Evolutionary conservation across 2,888 invertebrate genomes (phyloP).

Genomic region (Lepidocyrtinus sp.): DNA sequence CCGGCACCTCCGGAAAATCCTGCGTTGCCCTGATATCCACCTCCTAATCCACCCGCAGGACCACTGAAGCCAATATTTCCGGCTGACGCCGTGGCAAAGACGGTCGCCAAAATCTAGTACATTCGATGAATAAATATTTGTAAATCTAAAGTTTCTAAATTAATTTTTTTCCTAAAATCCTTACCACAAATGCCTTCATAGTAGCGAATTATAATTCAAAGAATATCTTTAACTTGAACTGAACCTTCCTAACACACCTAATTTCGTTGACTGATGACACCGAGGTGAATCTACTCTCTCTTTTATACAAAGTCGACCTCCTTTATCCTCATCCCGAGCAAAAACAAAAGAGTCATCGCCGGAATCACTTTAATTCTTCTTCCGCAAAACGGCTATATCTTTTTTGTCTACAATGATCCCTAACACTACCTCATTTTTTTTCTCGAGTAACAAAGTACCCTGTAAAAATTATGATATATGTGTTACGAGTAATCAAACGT

Average conservation of each 20-base stretch:
- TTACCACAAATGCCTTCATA: constrained; percentile 52
- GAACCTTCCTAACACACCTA: background rate
- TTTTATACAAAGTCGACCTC: constrained; percentile 44
- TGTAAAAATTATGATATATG: background rate
- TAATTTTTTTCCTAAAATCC: background rate
- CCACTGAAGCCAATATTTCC: constrained; percentile 28
- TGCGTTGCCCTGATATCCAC: constrained; percentile 8
- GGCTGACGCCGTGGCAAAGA: constrained; percentile 35
- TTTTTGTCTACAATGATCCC: constrained; percentile 9
- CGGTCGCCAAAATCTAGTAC: constrained; percentile 20
- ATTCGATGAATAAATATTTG: background rate
- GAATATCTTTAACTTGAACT: background rate
- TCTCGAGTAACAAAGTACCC: background rate
- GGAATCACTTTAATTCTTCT: constrained; percentile 11
- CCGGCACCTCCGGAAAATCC: constrained; percentile 24
- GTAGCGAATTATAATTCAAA: background rate
- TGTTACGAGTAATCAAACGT: background rate
- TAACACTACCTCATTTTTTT: background rate
- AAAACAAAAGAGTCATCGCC: background rate
- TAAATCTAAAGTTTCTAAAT: background rate
- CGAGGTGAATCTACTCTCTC: constrained; percentile 16
- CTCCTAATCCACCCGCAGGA: background rate
- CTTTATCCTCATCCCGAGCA: background rate
- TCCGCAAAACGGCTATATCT: constrained; percentile 33
- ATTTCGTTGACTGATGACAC: constrained; percentile 30